These are phyloP conservation scores for Amphipoea lucens DNA, from an alignment of 2,888 invertebrate genomes.

Conservation along the genomic window DNA sequence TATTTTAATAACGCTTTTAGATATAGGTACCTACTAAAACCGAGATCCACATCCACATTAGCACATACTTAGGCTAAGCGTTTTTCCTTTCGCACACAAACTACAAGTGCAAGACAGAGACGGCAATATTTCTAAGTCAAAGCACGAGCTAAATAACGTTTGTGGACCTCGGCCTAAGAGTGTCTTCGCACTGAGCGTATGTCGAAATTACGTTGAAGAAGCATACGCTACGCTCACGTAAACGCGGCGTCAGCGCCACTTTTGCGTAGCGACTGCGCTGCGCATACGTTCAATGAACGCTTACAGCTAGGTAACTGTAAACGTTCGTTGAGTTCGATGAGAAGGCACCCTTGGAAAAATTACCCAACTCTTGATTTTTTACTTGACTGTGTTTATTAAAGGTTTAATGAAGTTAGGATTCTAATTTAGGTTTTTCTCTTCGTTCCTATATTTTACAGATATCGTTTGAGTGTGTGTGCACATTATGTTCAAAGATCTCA, in stretches of 20 bases:
- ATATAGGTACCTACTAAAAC: not conserved
- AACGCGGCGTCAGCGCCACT: not conserved
- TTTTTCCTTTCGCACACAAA: not conserved
- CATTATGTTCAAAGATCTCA: conserved; percentile 1
- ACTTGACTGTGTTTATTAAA: not conserved
- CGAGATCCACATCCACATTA: not conserved
- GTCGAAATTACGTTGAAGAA: not conserved
- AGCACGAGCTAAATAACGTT: not conserved
- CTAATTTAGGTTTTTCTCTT: conserved; percentile 2
- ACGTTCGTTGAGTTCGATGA: too few species aligned
- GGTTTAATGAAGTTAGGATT: not conserved
- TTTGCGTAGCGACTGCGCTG: too few species aligned
- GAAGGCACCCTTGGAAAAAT: not conserved
- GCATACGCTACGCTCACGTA: not conserved
- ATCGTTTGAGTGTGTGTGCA: not conserved
- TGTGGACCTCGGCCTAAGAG: not conserved
- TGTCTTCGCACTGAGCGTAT: not conserved
- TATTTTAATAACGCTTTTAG: not conserved
- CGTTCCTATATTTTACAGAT: not conserved
- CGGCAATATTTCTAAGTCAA: not conserved
- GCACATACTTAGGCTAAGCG: not conserved
- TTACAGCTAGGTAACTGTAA: not conserved
- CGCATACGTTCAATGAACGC: not conserved
- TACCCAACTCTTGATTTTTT: not conserved
- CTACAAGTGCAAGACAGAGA: not conserved